Base-by-base conservation (phyloP, 2,888 invertebrate genomes). In the Diplazon laetatorius region DNA sequence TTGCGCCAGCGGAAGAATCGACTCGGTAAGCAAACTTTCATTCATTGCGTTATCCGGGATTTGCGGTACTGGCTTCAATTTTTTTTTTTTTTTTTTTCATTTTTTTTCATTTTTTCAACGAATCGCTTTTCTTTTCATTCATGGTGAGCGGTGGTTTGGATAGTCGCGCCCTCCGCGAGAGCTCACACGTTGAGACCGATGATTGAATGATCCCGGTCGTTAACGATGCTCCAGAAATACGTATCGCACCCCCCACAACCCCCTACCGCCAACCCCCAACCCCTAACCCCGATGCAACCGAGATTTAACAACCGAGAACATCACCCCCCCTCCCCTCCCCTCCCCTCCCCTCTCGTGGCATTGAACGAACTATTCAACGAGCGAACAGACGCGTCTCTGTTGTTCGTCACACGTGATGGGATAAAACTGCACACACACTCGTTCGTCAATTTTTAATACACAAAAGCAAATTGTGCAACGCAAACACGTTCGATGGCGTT, bases 121-220 rank as follows among this genome's bases (percentile, higher is more conserved):
- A 69, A 72, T 73, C 65, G 69, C n/a, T n/a, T 50, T 74, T 78
- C 69, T 78, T 69, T 78, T 78, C 73, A 69, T 73, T 73, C 50
- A 52, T n/a, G 39, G 68, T 44, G n/a, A n/a, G 62, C 60, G 42
- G 44, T 57, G 16, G 50, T 39, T 72, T 68, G 55, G 60, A 73
- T n/a, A n/a, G n/a, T n/a, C 62, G 46, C 44, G 46, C 30, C 16
- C 63, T n/a, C n/a, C n/a, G n/a, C n/a, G n/a, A 50, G 73, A 37
- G 22, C 30, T n/a, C 16, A 12, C 16, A 57, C 12, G 77, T n/a
- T n/a, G n/a, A n/a, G 63, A 20, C 22, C 77, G 77, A 69, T 69
- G 48, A 78, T 73, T 59, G 68, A 73, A 78, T 73, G 63, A 73
- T 78, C 37, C 77, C 44, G 16, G 63, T 69, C 73, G 63, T 78